Conservation (phyloP, 2,888 invertebrate genomes). For the Smittia aterrima region DNA sequence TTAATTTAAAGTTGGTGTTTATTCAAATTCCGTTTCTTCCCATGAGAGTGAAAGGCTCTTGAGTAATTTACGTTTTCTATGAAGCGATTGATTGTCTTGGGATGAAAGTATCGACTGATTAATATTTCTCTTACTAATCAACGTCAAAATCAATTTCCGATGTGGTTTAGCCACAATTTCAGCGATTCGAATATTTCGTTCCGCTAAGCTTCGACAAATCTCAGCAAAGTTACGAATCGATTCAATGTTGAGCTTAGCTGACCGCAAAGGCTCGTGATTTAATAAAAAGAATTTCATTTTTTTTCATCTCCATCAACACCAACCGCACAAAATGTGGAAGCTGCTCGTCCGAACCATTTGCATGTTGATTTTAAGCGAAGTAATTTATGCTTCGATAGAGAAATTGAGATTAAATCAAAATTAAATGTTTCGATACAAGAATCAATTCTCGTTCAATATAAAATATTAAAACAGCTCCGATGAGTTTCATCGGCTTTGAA, state of each 20-base stretch:
- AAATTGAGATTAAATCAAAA: neutral
- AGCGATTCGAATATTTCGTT: neutral
- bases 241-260: neutral
- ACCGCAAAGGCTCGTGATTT: slow-evolving; percentile 35
- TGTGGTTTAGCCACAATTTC: neutral
- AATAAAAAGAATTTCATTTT: slow-evolving; percentile 6
- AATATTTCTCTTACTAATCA: neutral
- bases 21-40: neutral
- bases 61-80: neutral
- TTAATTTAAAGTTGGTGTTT: too few relatives aligned
- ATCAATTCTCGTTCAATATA: neutral
- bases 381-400: slow-evolving; percentile 5
- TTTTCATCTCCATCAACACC: neutral
- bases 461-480: neutral
- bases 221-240: neutral
- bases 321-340: slow-evolving; percentile 1
- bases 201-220: slow-evolving; percentile 4
- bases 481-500: neutral
- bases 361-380: slow-evolving; percentile 9
- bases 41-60: slow-evolving; percentile 2
- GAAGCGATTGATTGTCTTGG: neutral
- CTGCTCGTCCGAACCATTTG: neutral
- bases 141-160: slow-evolving; percentile 12
- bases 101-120: slow-evolving; percentile 6
- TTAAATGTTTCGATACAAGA: neutral